Evolutionary conservation across 2,888 invertebrate species (phyloP).

Genomic region (Apodemia duryi): DNA sequence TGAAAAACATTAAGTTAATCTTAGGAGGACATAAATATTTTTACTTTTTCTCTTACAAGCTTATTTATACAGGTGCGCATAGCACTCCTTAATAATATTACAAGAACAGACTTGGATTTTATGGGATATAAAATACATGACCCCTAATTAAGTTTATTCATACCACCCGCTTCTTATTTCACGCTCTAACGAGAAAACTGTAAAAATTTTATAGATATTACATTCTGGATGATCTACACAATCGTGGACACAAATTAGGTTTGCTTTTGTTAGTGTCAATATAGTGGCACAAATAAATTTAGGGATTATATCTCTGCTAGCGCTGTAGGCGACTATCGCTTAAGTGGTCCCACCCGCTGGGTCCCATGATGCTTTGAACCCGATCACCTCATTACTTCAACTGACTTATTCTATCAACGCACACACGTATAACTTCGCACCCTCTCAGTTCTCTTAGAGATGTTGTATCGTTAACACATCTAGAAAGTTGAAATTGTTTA

Average conservation of each 20-base stretch:
- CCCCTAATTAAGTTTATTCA: neutral
- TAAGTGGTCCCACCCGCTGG: slow-evolving; percentile 60
- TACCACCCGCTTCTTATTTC: slow-evolving; percentile 2
- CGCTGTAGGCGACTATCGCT: slow-evolving; percentile 26
- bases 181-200: slow-evolving; percentile 1
- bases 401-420: slow-evolving; percentile 54
- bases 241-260: neutral
- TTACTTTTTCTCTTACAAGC: no score
- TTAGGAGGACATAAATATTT: no score
- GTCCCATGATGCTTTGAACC: slow-evolving; percentile 65
- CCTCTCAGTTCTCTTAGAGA: slow-evolving; percentile 63
- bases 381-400: slow-evolving; percentile 73
- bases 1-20: no score
- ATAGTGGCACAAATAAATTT: neutral
- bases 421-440: slow-evolving; percentile 51
- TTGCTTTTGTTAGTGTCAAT: slow-evolving; percentile 1
- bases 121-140: slow-evolving; percentile 3
- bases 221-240: neutral
- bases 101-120: neutral
- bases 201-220: slow-evolving; percentile 7
- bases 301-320: slow-evolving; percentile 12
- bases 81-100: neutral
- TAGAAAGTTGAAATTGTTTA: slow-evolving; percentile 33
- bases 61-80: slow-evolving; percentile 5
- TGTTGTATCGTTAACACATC: slow-evolving; percentile 62